phyloP scores from a whole-genome alignment of 2,113 vertebrate species.

The Rhabdomys dilectus region DNA sequence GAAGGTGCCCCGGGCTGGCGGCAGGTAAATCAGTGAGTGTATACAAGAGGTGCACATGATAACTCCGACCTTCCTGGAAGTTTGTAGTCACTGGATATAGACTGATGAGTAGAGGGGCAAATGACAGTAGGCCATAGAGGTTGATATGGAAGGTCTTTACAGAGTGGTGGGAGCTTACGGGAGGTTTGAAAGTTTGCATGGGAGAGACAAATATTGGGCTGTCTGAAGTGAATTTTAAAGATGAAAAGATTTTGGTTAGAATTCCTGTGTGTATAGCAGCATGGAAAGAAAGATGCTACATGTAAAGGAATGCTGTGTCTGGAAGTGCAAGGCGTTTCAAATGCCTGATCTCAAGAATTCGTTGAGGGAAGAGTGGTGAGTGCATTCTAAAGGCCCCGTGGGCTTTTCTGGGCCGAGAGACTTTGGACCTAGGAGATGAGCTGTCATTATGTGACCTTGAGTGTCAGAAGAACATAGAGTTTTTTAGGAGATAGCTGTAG shows the following conservation, averaged over 20 bases:
- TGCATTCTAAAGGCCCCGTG: neutral
- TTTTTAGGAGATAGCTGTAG: neutral
- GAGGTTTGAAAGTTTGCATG: neutral
- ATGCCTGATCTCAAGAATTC: neutral
- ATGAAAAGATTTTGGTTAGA: neutral
- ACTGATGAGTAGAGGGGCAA: neutral
- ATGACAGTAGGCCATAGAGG: neutral
- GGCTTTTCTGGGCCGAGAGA: neutral
- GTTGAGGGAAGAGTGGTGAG: neutral
- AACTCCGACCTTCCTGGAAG: neutral
- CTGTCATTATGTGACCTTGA: neutral
- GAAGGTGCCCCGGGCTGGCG: neutral
- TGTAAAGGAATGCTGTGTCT: neutral
- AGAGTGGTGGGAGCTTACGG: neutral
- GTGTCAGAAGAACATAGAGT: neutral
- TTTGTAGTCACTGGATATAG: neutral
- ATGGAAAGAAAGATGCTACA: neutral
- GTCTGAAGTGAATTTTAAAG: neutral
- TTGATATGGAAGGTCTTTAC: neutral
- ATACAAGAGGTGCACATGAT: neutral
- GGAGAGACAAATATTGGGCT: neutral
- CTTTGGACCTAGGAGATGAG: neutral
- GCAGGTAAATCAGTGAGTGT: neutral
- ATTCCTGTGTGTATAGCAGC: neutral
- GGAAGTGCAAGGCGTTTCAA: neutral